A percentile compares a stretch with the other conserved stretches of the same genome.
phyloP scores from a whole-genome alignment of 2,888 invertebrate species.

The Hedychridium roseum region DNA sequence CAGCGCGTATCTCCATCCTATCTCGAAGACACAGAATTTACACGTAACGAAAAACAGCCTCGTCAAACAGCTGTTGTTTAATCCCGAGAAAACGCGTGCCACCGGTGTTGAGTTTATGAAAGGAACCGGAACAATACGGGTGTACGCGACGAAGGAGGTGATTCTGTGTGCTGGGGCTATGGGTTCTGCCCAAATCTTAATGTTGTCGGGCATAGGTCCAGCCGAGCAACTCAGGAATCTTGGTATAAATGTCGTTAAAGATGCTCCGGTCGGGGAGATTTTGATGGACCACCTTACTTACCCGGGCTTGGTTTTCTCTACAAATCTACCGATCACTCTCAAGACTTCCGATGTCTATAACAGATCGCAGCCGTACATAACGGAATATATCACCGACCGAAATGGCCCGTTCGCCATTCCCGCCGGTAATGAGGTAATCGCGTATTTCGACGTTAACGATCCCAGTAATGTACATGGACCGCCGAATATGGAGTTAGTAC shows the following conservation, averaged over 20 bases:
- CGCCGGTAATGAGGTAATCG: conserved; percentile 70
- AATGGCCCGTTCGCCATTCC: conserved; percentile 68
- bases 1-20: conserved; percentile 69
- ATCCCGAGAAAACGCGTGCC: conserved; percentile 70
- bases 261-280: conserved; percentile 72
- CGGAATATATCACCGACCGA: conserved; percentile 34
- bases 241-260: conserved; percentile 68
- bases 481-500: conserved; percentile 77
- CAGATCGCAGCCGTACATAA: conserved; percentile 13
- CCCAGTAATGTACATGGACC: conserved; percentile 67
- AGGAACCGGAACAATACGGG: conserved; percentile 62
- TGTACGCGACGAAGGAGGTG: conserved; percentile 78
- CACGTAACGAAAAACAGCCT: conserved; percentile 70
- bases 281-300: conserved; percentile 73
- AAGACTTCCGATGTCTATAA: conserved; percentile 13
- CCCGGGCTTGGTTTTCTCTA: conserved; percentile 69
- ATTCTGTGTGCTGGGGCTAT: conserved; percentile 87
- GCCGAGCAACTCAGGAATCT: conserved; percentile 66
- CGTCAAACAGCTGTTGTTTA: conserved; percentile 75
- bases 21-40: conserved; percentile 71
- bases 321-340: conserved; percentile 60
- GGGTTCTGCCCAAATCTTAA: conserved; percentile 87
- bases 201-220: conserved; percentile 80
- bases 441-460: conserved; percentile 69
- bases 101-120: conserved; percentile 74